These are phyloP conservation scores for Gephyroberyx darwinii DNA, from an alignment of 2,797 vertebrate genomes.

Conservation along the genomic window DNA sequence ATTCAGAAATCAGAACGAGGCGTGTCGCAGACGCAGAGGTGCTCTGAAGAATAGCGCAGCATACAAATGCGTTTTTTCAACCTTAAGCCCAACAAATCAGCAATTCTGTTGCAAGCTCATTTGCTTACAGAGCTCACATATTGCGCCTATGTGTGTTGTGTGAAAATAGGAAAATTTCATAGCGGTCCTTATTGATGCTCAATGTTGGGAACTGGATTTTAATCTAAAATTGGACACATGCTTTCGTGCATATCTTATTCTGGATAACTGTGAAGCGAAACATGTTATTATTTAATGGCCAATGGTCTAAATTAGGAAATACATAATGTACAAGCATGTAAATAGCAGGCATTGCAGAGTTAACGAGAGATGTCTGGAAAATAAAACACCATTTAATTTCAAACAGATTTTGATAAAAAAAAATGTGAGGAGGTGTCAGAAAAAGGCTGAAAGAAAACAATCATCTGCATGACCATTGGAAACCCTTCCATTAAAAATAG, in stretches of 20 bases:
- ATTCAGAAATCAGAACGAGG: conserved; percentile 65
- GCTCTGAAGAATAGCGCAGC: conserved; percentile 57
- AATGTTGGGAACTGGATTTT: conserved; percentile 36
- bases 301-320: conserved; percentile 48
- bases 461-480: not conserved
- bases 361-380: conserved; percentile 22
- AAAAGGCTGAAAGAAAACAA: not conserved
- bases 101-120: conserved; percentile 50
- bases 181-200: conserved; percentile 31
- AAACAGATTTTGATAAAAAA: conserved; percentile 12
- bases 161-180: conserved; percentile 40
- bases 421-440: not conserved
- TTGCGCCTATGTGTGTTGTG: conserved; percentile 30
- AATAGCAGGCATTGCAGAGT: conserved; percentile 41
- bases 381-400: conserved; percentile 1
- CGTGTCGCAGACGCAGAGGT: conserved; percentile 45
- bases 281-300: conserved; percentile 62
- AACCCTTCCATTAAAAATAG: not conserved
- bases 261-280: conserved; percentile 44
- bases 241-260: conserved; percentile 28
- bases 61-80: conserved; percentile 59
- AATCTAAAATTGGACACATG: conserved; percentile 5
- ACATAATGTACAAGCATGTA: conserved; percentile 46
- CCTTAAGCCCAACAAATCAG: conserved; percentile 58
- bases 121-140: conserved; percentile 51